Percentiles rank a stretch among this genome's conserved stretches.
phyloP scores from a whole-genome alignment of 2,113 vertebrate species.

The Recurvirostra avosetta region DNA sequence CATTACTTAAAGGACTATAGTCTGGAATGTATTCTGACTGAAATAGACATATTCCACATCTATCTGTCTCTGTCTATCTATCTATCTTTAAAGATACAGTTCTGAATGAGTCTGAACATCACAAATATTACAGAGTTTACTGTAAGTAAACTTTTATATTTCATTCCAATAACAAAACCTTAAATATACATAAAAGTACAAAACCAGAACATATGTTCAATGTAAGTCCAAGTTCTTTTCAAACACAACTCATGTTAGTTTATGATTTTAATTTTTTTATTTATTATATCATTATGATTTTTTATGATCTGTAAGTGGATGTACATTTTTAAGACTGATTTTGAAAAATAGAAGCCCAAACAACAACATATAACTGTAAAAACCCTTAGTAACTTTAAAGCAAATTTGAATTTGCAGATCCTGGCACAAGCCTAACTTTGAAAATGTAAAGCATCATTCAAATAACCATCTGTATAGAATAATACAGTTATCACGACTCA shows the following conservation, averaged over 20 bases:
- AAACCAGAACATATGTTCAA: background rate
- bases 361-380: background rate
- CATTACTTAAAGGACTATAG: background rate
- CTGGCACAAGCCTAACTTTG: background rate
- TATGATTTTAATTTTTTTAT: background rate
- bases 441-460: background rate
- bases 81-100: background rate
- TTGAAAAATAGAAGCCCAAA: background rate
- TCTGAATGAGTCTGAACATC: background rate
- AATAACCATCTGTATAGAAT: background rate
- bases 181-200: background rate
- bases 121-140: rapidly evolving
- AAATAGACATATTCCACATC: background rate
- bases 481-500: background rate
- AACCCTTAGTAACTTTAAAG: background rate
- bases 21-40: background rate
- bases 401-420: background rate
- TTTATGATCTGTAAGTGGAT: background rate
- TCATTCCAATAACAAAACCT: background rate
- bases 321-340: background rate
- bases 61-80: background rate
- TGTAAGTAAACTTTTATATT: background rate
- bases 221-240: background rate
- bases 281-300: background rate
- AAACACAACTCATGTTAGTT: background rate